Base-by-base conservation (phyloP, 2,797 vertebrate species). In the Melanogrammus aeglefinus region DNA sequence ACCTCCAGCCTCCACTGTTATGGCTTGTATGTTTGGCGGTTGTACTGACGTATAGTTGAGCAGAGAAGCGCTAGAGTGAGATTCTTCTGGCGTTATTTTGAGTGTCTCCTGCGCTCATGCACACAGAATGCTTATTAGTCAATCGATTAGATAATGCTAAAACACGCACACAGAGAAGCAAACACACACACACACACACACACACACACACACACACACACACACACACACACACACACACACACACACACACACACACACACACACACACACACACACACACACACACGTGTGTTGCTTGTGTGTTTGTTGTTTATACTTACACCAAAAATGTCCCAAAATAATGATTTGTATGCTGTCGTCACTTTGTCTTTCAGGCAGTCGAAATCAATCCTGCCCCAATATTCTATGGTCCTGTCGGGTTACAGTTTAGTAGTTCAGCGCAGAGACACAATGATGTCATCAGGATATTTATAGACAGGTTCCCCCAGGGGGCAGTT, bases 111-210 rank as follows among this genome's bases (percentile, higher is more conserved):
- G 4, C 4, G 18, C 16, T 47, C 44, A 47, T 12, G 3, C 14
- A 47, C 44, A 2, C 44, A 39, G 44, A 1, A 47, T 57, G 47
- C 18, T 36, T 36, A 36, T 36, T 36, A 36, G 35, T 36, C 47
- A 51, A 21, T 14, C 44, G 21, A 44, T 74, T 0, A 39, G 47
- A 75, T 51, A 5, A 51, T 16, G 47, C 13, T 57, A 3, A 21
- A 57, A 57, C 47, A 57, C 47, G 21, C 47, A 51, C 47, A 51
- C 47, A 7, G n/a, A n/a, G n/a, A n/a, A 24, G 47, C 44, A 51
- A 21, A 57, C 51, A 57, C 51, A 57, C 51, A 57, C n/a, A 66
- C 57, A 66, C 57, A 66, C 57, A 77, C 33, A 41, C 31, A 36
- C 10, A 7, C 63, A 27, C 75, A 33, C 29, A 35, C 70, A 31